Conservation (phyloP, 2,888 invertebrate genomes). For the Selenia dentaria region DNA sequence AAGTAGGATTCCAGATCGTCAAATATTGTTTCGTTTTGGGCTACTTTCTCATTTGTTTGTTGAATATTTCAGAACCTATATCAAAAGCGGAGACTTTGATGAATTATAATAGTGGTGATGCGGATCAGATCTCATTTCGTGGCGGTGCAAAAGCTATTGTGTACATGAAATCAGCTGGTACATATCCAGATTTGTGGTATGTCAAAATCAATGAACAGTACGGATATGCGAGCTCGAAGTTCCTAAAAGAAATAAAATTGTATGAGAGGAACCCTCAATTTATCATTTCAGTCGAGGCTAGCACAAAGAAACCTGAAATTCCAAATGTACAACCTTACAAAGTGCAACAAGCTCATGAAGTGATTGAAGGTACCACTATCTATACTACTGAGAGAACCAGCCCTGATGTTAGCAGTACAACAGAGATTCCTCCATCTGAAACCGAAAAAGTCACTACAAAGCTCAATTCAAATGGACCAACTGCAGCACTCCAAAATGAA, state of each 20-base stretch:
- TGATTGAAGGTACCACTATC: constrained; percentile 89
- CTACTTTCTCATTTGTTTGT: constrained; percentile 43
- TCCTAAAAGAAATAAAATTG: constrained; percentile 86
- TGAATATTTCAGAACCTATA: constrained; percentile 80
- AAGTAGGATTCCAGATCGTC: constrained; percentile 45
- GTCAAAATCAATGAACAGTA: constrained; percentile 87
- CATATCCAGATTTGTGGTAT: constrained; percentile 86
- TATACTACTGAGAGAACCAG: constrained; percentile 57
- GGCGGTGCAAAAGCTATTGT: constrained; percentile 84
- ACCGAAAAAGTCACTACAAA: constrained; percentile 25
- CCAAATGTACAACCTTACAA: constrained; percentile 64
- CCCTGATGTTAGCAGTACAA: constrained; percentile 30
- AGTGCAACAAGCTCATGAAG: constrained; percentile 71
- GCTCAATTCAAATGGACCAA: constrained; percentile 10
- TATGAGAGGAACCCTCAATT: constrained; percentile 58
- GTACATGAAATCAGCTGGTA: constrained; percentile 89
- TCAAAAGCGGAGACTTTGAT: constrained; percentile 86
- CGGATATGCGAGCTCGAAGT: constrained; percentile 86
- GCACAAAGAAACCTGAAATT: constrained; percentile 38
- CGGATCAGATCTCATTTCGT: constrained; percentile 85
- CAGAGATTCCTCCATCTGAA: constrained; percentile 24
- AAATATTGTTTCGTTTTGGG: constrained; percentile 29
- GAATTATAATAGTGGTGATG: constrained; percentile 81
- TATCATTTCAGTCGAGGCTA: constrained; percentile 54
- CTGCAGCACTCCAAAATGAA: constrained; percentile 3